These are phyloP conservation scores for Agrenia bidenticulata DNA, from an alignment of 2,888 invertebrate genomes.

Conservation along the genomic window DNA sequence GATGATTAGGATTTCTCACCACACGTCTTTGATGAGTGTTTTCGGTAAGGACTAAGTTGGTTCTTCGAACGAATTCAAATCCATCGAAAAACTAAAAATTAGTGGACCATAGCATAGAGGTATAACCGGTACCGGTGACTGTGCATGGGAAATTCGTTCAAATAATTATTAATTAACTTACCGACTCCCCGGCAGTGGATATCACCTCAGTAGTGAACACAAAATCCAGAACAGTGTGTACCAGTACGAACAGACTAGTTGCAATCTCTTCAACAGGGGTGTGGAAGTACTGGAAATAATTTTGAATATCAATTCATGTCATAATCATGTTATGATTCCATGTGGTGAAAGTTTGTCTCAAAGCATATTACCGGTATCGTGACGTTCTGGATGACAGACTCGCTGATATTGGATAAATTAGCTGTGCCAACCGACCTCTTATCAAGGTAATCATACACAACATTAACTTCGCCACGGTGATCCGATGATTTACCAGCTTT, in stretches of 20 bases:
- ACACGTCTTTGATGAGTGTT: slow-evolving; percentile 38
- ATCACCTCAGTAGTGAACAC: slow-evolving; percentile 25
- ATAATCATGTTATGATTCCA: too few species aligned
- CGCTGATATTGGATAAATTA: too few species aligned
- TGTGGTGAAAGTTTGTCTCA: too few species aligned
- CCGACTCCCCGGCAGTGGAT: slow-evolving; percentile 26
- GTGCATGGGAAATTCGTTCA: too few species aligned
- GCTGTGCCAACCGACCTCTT: too few species aligned
- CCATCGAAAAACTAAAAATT: slow-evolving; percentile 37
- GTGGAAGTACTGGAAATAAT: slow-evolving; percentile 31
- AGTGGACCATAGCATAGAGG: too few species aligned
- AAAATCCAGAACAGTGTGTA: slow-evolving; percentile 19
- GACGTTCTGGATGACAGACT: background rate
- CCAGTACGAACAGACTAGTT: slow-evolving; percentile 14
- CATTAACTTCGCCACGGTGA: too few species aligned
- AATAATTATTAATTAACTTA: slow-evolving; percentile 6
- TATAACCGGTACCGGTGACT: too few species aligned
- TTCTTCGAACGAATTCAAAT: slow-evolving; percentile 39
- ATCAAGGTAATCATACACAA: too few species aligned
- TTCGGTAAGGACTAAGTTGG: slow-evolving; percentile 23
- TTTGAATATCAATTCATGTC: too few species aligned
- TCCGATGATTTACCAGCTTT: background rate
- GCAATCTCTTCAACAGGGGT: slow-evolving; percentile 18
- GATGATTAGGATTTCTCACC: slow-evolving; percentile 17
- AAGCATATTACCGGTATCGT: background rate